Evolutionary conservation across 2,113 vertebrate genomes (phyloP), one percentile per base, ranked within the genome.

Genomic region (Herpailurus yagouaroundi): DNA sequence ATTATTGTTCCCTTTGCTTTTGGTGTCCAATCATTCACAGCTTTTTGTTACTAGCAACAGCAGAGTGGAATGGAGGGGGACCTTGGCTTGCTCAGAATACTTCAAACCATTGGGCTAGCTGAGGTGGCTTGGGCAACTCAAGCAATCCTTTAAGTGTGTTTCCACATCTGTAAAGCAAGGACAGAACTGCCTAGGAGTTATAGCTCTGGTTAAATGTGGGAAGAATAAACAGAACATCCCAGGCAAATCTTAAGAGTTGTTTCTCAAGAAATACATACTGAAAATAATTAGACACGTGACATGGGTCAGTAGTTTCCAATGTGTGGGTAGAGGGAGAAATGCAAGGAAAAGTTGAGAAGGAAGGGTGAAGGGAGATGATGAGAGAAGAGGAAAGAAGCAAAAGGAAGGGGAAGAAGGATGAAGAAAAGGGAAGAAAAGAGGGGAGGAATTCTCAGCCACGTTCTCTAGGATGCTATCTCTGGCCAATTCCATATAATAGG

Each of bases 31-130:
- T 68, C 16, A 19, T 14, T 68, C 23, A 45, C 21, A 14, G 5
- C 8, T 8, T 31, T 74, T 69, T 69, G 41, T 92, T 12, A 57
- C 18, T 41, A 84, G 29, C n/a, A 55, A 45, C 2, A 1, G 13
- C 38, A 11, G 3, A 48, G 31, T 31, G 4, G 50, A 7, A 10
- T 9, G 2, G 36, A 14, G 2, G 6, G 12, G 29, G 15, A 12
- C 5, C 4, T 27, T n/a, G 19, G 2, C 14, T 60, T 91, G 27
- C 60, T 76, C 11, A 12, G 12, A 77, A 79, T 79, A 45, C 25
- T 52, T 3, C 27, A 68, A 48, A 64, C 3, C n/a, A 29, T n/a
- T 11, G 38, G 60, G 3, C 41, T 80, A 5, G 2, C 38, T 76
- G 41, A 4, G 11, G 27, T 80, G 64, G n/a, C 27, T 63, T 63